phyloP scores from a whole-genome alignment of 64 coral and sea anemone genomes.

The Astreopora myriophthalma region DNA sequence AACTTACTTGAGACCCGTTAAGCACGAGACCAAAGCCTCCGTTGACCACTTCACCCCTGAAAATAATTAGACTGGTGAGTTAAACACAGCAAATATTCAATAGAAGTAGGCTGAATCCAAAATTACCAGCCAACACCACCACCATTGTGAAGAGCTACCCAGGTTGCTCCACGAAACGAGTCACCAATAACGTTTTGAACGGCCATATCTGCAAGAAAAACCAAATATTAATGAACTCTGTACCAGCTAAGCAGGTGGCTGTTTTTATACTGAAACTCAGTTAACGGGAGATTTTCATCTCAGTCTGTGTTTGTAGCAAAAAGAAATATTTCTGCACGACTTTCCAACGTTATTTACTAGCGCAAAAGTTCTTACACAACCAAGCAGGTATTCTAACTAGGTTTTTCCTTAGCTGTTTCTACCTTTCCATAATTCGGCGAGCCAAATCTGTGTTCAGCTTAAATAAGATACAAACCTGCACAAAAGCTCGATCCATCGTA shows the following conservation, averaged over 20 bases:
- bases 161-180: slow-evolving; percentile 94
- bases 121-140: slow-evolving; percentile 95
- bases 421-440: no score
- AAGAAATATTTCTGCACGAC: no score
- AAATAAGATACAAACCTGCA: slow-evolving; percentile 68
- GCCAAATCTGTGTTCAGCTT: no score
- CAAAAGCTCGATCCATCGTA: slow-evolving; percentile 95
- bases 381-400: no score
- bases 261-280: no score
- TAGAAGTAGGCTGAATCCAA: background rate
- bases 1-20: slow-evolving; percentile 89
- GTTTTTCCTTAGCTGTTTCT: no score
- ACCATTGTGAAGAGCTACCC: slow-evolving; percentile 95
- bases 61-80: background rate
- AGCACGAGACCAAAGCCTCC: slow-evolving; percentile 94
- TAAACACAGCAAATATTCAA: background rate
- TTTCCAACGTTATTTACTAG: no score
- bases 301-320: no score
- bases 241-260: no score
- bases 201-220: slow-evolving; percentile 85
- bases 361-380: no score
- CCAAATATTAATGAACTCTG: no score
- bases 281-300: no score
- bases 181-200: slow-evolving; percentile 95
- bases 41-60: slow-evolving; percentile 95